Evolutionary conservation across 2,797 vertebrate species (phyloP).

Genomic region (Anguilla pacifica): DNA sequence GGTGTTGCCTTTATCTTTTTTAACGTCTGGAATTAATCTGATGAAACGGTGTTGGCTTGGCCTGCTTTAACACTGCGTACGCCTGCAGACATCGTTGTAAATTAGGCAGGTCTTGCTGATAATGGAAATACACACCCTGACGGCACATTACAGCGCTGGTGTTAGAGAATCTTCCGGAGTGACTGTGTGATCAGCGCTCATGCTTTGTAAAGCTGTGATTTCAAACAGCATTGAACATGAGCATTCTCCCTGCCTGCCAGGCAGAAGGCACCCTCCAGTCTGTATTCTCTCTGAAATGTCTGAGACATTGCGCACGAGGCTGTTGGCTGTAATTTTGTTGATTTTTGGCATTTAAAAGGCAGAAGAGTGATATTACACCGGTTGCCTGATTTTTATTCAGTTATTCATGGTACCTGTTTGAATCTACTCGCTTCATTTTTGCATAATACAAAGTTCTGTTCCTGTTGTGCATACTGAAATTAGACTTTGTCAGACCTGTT

Average conservation of each 20-base stretch:
- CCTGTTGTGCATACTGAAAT: no score
- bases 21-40: neutral
- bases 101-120: slow-evolving; percentile 60
- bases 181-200: slow-evolving; percentile 65
- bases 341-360: no score
- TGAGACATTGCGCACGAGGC: no score
- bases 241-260: slow-evolving; percentile 43
- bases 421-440: no score
- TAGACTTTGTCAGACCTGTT: no score
- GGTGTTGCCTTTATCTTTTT: neutral
- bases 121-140: slow-evolving; percentile 47
- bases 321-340: no score
- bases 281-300: no score
- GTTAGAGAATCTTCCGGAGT: slow-evolving; percentile 47
- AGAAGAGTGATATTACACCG: no score
- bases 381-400: no score
- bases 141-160: slow-evolving; percentile 61
- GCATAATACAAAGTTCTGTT: no score
- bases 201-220: slow-evolving; percentile 43
- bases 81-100: slow-evolving; percentile 42
- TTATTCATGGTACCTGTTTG: no score
- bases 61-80: neutral
- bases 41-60: neutral
- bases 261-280: slow-evolving; percentile 6
- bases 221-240: slow-evolving; percentile 73